Conservation (phyloP, 2,888 invertebrate genomes). For the Dyspetes luteomarginatus region DNA sequence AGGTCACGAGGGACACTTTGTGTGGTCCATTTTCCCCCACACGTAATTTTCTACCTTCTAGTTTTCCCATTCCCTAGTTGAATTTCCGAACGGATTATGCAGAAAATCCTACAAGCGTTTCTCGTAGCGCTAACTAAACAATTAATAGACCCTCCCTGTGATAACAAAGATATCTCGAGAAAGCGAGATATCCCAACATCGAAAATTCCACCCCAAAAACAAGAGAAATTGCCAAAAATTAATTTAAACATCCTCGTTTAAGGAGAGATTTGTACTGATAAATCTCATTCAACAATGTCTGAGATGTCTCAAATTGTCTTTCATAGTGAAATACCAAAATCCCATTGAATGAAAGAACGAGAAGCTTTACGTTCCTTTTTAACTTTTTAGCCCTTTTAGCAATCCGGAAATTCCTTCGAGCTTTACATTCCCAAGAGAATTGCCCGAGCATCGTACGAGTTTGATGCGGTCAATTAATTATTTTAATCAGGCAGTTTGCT, state of each 20-base stretch:
- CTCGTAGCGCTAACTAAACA: neutral
- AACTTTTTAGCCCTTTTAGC: too few relatives aligned
- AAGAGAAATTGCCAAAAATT: neutral
- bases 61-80: neutral
- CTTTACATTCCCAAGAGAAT: constrained; percentile 9
- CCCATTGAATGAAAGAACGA: neutral
- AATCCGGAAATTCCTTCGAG: neutral
- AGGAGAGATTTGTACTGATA: neutral
- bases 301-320: neutral
- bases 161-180: neutral
- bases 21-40: too few relatives aligned
- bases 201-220: too few relatives aligned
- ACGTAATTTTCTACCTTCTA: too few relatives aligned
- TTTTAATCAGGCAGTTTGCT: constrained; percentile 6
- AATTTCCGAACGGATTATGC: neutral
- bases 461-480: constrained; percentile 25
- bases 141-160: neutral
- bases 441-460: neutral
- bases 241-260: neutral
- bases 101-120: neutral
- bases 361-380: too few relatives aligned
- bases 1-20: too few relatives aligned
- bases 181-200: too few relatives aligned
- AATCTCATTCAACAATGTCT: constrained; percentile 4
- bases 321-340: too few relatives aligned